A percentile compares a stretch with the other conserved stretches of the same genome.
Conservation (phyloP, 2,797 vertebrate genomes). For the Sebastolobus alascanus region DNA sequence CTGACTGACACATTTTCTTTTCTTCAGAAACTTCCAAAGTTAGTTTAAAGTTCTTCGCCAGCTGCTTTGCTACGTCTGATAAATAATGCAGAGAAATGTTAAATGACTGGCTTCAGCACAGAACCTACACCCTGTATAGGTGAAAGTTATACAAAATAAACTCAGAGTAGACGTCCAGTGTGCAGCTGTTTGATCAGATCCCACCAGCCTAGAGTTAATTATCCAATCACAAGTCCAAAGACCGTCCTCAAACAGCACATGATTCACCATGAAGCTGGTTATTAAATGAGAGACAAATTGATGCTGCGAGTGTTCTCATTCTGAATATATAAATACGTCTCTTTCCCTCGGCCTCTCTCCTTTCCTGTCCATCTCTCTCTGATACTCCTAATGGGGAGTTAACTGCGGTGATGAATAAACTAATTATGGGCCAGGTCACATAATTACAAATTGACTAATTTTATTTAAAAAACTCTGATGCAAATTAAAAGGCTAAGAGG, state of each 20-base stretch:
- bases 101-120: background rate
- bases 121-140: too few relatives aligned
- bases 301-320: constrained; percentile 79
- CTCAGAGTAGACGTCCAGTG: background rate
- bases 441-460: constrained; percentile 89
- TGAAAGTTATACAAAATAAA: background rate
- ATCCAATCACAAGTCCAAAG: constrained; percentile 73
- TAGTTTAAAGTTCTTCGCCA: background rate
- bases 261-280: constrained; percentile 76
- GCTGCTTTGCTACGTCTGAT: background rate
- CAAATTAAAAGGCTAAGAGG: constrained; percentile 86
- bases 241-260: constrained; percentile 73
- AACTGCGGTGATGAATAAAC: constrained; percentile 87
- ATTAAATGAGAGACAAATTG: constrained; percentile 85
- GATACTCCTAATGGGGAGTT: constrained; percentile 83
- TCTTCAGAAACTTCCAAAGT: background rate
- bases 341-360: constrained; percentile 50
- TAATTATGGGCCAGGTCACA: constrained; percentile 87
- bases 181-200: constrained; percentile 61
- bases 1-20: background rate
- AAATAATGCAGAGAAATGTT: background rate
- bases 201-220: constrained; percentile 66
- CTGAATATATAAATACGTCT: constrained; percentile 77
- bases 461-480: constrained; percentile 85
- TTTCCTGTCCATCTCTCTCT: constrained; percentile 56